These are phyloP conservation scores for Chloroceryle inda DNA, from an alignment of 2,797 vertebrate genomes.

Conservation along the genomic window DNA sequence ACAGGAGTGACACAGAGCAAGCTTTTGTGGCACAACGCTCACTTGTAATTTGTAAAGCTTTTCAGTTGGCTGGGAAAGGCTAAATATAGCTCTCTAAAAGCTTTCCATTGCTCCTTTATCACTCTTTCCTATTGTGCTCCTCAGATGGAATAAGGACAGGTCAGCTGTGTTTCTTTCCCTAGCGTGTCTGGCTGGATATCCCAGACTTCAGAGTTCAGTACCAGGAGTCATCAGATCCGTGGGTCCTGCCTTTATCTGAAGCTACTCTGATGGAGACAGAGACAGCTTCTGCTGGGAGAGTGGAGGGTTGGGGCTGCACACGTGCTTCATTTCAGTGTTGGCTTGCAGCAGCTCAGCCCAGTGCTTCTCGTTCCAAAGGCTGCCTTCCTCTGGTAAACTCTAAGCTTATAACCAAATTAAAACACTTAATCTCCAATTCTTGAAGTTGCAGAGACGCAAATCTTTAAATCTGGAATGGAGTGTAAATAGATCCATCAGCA, in stretches of 20 bases:
- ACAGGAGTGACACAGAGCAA: background rate
- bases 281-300: background rate
- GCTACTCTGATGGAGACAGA: background rate
- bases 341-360: background rate
- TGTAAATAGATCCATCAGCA: background rate
- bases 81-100: conserved; percentile 13
- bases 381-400: background rate
- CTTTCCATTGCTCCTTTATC: background rate
- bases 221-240: background rate
- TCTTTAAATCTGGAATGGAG: background rate
- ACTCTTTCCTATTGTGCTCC: background rate
- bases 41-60: background rate
- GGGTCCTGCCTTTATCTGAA: background rate
- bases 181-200: fast-evolving
- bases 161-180: background rate
- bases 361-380: background rate
- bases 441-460: background rate
- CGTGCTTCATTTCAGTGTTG: fast-evolving
- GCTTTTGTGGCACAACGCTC: background rate
- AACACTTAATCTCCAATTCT: background rate
- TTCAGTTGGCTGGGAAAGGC: background rate
- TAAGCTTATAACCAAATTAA: background rate
- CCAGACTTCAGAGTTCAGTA: background rate
- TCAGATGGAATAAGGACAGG: background rate
- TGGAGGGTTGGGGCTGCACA: background rate